A percentile compares a stretch with the other conserved stretches of the same genome.
These are phyloP conservation scores for Trachymyrmex cornetzi DNA, from an alignment of 1,140 invertebrate genomes.

Conservation along the genomic window DNA sequence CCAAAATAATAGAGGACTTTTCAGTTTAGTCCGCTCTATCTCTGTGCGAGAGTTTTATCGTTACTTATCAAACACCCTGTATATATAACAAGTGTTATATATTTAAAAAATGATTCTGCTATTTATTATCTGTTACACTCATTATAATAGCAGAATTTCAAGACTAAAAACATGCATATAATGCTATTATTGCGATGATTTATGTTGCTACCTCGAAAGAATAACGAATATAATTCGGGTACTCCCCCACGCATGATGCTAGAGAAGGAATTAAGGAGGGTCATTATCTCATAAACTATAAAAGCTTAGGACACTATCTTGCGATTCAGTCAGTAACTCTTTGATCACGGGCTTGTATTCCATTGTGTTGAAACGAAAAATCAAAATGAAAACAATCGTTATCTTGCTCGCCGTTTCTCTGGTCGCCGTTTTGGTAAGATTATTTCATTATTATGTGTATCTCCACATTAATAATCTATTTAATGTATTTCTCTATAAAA, in stretches of 20 bases:
- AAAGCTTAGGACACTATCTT: conserved; percentile 41
- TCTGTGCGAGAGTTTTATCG: no score
- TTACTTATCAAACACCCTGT: not conserved
- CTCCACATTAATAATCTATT: not conserved
- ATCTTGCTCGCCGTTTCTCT: conserved; percentile 74
- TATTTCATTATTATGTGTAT: not conserved
- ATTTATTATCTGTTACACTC: not conserved
- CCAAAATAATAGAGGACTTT: no score
- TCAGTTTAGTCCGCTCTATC: no score
- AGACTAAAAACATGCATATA: not conserved
- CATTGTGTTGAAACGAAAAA: not conserved
- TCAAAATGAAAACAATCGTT: conserved; percentile 71
- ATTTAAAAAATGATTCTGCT: not conserved
- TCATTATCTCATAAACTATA: conserved; percentile 60
- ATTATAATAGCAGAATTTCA: not conserved
- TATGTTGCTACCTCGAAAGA: not conserved
- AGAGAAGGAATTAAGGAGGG: not conserved
- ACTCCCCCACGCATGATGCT: not conserved
- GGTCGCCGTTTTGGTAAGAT: conserved; percentile 70
- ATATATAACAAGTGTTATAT: not conserved
- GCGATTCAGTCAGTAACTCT: conserved; percentile 43
- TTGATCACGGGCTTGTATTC: not conserved
- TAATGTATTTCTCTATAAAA: not conserved
- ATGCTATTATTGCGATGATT: not conserved
- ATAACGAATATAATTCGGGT: conserved; percentile 3